These are phyloP conservation scores for Pogonognathellus flavescens DNA, from an alignment of 1,140 invertebrate genomes.

Conservation along the genomic window DNA sequence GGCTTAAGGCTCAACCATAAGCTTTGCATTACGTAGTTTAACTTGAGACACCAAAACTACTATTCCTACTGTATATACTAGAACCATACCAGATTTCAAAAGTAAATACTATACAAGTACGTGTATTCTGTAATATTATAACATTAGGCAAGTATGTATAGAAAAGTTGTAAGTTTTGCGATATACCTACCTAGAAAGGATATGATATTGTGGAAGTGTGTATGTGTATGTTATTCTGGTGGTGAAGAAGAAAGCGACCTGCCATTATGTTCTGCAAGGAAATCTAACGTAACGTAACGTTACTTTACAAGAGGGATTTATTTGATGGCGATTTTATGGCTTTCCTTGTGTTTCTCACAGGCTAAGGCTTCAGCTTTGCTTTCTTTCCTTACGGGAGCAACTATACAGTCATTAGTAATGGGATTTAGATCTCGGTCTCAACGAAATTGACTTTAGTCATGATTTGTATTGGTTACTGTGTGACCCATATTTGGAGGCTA, in stretches of 20 bases:
- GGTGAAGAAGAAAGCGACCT: conserved; percentile 19
- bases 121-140: no score
- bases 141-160: no score
- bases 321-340: conserved; percentile 49
- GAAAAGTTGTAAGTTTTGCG: no score
- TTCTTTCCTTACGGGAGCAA: conserved; percentile 35
- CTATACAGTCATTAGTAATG: conserved; percentile 50
- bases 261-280: conserved; percentile 4
- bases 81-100: no score
- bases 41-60: no score
- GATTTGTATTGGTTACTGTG: conserved; percentile 46
- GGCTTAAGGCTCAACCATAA: background rate
- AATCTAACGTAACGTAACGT: conserved; percentile 26
- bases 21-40: no score
- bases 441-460: conserved; percentile 48
- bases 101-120: no score
- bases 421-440: conserved; percentile 48
- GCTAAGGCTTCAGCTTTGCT: conserved; percentile 32
- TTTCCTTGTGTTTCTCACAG: conserved; percentile 41
- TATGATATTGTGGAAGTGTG: no score
- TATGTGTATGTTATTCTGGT: background rate
- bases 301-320: conserved; percentile 45
- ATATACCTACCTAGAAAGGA: no score
- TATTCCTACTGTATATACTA: no score
- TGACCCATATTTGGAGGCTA: conserved; percentile 5